A percentile compares a stretch with the other conserved stretches of the same genome.
Conservation (phyloP, 1,140 invertebrate species). For the Diabrotica undecimpunctata region DNA sequence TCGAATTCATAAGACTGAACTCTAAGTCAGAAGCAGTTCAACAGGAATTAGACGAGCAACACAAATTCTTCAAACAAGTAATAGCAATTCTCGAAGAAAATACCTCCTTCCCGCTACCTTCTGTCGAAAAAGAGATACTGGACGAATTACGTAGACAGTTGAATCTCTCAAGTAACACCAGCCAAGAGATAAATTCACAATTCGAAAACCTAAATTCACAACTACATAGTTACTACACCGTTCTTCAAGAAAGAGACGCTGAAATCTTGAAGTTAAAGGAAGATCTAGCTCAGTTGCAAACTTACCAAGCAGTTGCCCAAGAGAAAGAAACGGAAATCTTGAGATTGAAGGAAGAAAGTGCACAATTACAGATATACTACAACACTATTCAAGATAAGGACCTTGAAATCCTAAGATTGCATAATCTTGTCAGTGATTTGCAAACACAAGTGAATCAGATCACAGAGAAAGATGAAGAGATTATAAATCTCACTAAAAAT, state of each 20-base stretch:
- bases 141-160: constrained; percentile 30
- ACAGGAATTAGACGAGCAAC: constrained; percentile 34
- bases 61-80: constrained; percentile 32
- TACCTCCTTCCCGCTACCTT: constrained; percentile 23
- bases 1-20: constrained; percentile 28
- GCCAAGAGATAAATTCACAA: constrained; percentile 17
- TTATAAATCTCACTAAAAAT: constrained; percentile 12
- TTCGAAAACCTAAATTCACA: constrained; percentile 21
- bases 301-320: constrained; percentile 32
- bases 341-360: constrained; percentile 22
- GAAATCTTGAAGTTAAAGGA: constrained; percentile 45
- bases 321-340: constrained; percentile 54
- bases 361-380: constrained; percentile 25
- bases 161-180: constrained; percentile 5
- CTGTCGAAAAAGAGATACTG: constrained; percentile 30
- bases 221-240: no score
- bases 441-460: constrained; percentile 20
- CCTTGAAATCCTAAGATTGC: constrained; percentile 42
- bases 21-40: constrained; percentile 31
- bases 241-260: constrained; percentile 51
- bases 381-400: constrained; percentile 50
- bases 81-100: constrained; percentile 29
- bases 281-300: constrained; percentile 25
- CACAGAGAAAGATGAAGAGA: constrained; percentile 23
- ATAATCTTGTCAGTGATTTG: constrained; percentile 24